Evolutionary conservation across 2,113 vertebrate species (phyloP).

Genomic region (Micronycteris hirsuta): DNA sequence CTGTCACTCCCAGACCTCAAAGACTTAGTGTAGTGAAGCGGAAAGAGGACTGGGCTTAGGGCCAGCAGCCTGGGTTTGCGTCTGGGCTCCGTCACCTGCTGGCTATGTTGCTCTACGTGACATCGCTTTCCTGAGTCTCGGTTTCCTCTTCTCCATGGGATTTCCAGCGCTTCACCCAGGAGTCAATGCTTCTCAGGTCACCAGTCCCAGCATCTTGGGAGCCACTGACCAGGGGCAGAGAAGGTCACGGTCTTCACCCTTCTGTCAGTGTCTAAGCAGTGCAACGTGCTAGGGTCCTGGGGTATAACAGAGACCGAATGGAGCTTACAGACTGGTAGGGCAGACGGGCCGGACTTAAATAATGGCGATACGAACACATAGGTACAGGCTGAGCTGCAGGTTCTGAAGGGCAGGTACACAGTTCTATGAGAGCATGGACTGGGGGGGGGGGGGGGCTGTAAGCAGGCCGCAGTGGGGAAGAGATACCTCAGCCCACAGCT

Average conservation of each 20-base stretch:
- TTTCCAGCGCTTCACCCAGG: not conserved
- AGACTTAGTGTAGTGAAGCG: not conserved
- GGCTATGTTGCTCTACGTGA: not conserved
- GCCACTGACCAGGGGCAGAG: not conserved
- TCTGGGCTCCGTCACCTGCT: rapidly evolving
- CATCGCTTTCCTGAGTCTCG: not conserved
- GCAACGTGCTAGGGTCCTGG: not conserved
- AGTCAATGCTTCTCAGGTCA: not conserved
- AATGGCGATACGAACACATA: not conserved
- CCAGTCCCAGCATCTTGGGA: not conserved
- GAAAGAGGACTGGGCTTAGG: not conserved
- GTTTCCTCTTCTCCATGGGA: not conserved
- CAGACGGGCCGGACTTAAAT: not conserved
- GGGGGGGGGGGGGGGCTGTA: not conserved
- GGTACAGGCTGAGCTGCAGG: not conserved
- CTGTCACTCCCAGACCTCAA: not conserved
- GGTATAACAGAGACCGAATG: not conserved
- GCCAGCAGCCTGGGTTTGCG: not conserved
- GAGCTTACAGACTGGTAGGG: not conserved
- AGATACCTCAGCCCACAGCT: not conserved
- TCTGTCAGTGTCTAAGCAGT: not conserved
- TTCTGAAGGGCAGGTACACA: not conserved
- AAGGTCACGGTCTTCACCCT: not conserved
- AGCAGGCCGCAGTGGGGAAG: not conserved
- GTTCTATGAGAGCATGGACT: no score